Conservation (phyloP, 2,797 vertebrate species). For the Pseudochirops corinnae region DNA sequence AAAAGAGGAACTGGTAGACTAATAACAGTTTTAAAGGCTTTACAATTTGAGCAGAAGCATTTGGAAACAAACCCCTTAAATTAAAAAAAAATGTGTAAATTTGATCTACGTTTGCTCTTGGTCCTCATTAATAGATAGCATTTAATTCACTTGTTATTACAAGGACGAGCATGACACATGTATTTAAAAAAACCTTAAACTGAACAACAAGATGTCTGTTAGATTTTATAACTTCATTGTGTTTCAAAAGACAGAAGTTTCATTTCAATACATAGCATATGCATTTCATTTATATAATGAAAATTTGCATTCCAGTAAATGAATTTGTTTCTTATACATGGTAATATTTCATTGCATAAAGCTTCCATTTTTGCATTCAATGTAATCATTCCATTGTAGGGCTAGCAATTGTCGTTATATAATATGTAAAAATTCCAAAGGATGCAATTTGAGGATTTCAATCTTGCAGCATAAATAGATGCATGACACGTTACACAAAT, state of each 20-base stretch:
- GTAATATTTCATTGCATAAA: conserved; percentile 80
- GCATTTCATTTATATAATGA: conserved; percentile 80
- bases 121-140: conserved; percentile 56
- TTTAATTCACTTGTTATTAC: conserved; percentile 75
- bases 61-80: neutral
- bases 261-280: conserved; percentile 74
- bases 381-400: conserved; percentile 85
- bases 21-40: neutral
- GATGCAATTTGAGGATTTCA: conserved; percentile 82
- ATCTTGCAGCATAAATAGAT: conserved; percentile 85
- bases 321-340: conserved; percentile 83
- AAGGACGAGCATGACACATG: conserved; percentile 78
- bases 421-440: conserved; percentile 82
- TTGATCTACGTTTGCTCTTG: conserved; percentile 32
- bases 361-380: conserved; percentile 84
- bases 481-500: conserved; percentile 82
- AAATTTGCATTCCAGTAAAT: conserved; percentile 84
- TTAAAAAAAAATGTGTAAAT: neutral
- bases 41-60: neutral
- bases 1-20: neutral
- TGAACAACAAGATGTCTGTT: conserved; percentile 70
- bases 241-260: conserved; percentile 81
- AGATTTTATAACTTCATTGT: conserved; percentile 81
- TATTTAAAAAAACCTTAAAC: conserved; percentile 38
- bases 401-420: conserved; percentile 84